Percentiles rank a stretch among this genome's conserved stretches.
phyloP scores from a whole-genome alignment of 2,888 invertebrate genomes.

The Limnephilus lunatus region DNA sequence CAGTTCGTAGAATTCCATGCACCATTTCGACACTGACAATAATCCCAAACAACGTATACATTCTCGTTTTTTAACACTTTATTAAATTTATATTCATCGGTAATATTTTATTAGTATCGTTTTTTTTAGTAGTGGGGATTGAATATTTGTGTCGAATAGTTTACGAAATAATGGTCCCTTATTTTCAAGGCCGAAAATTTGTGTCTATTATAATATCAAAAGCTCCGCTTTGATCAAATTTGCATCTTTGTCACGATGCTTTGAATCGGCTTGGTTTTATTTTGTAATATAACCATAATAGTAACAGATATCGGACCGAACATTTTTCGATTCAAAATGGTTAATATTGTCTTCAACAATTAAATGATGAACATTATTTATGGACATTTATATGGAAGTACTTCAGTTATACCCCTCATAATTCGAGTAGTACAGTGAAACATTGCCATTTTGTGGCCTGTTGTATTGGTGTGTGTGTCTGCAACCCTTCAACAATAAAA shows the following conservation, averaged over 20 bases:
- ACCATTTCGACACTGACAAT: background rate
- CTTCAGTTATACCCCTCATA: background rate
- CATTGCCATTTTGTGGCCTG: background rate
- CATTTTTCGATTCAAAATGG: too few relatives aligned
- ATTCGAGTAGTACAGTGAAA: background rate
- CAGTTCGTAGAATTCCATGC: background rate
- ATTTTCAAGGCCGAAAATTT: background rate
- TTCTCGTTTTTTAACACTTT: background rate
- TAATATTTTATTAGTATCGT: too few relatives aligned
- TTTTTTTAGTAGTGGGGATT: background rate
- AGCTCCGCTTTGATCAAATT: background rate
- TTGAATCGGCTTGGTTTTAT: background rate
- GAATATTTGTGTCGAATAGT: too few relatives aligned
- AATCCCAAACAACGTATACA: background rate
- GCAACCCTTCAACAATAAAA: background rate
- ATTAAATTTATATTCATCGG: background rate
- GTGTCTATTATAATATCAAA: background rate
- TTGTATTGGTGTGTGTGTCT: background rate
- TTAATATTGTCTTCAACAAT: too few relatives aligned
- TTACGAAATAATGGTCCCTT: background rate
- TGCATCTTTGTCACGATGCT: background rate
- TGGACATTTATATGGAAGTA: background rate
- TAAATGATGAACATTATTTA: too few relatives aligned
- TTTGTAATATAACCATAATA: background rate
- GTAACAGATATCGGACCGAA: too few relatives aligned